phyloP scores from a whole-genome alignment of 2,113 vertebrate species.

The Bujurquina vittata region DNA sequence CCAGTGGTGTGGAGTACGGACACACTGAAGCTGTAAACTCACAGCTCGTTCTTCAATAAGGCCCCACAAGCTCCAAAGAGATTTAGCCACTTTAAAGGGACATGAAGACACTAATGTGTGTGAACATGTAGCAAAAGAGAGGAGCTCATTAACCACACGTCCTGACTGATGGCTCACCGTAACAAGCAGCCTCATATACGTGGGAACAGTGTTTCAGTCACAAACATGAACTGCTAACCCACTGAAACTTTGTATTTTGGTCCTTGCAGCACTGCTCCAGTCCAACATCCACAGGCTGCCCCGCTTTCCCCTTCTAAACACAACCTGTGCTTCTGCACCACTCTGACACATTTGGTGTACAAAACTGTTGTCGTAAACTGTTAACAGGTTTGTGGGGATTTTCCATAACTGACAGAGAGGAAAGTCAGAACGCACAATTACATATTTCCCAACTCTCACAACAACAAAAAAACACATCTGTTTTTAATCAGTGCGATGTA shows the following conservation, averaged over 20 bases:
- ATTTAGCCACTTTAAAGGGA: too few relatives aligned
- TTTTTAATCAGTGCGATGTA: neutral
- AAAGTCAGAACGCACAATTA: rapidly evolving
- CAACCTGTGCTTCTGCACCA: too few relatives aligned
- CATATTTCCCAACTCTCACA: neutral
- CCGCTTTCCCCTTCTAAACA: too few relatives aligned
- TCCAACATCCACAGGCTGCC: neutral
- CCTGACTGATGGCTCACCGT: too few relatives aligned
- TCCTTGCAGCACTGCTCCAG: neutral
- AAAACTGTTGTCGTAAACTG: neutral
- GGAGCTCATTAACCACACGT: too few relatives aligned
- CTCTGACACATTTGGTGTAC: neutral
- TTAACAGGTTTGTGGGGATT: neutral
- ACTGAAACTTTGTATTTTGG: too few relatives aligned
- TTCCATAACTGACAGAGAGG: neutral
- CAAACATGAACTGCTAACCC: neutral
- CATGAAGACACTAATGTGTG: too few relatives aligned
- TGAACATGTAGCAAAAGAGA: too few relatives aligned
- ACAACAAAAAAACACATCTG: neutral
- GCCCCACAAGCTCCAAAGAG: too few relatives aligned
- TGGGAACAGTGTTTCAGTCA: neutral
- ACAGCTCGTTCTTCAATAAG: too few relatives aligned
- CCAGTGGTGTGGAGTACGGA: too few relatives aligned
- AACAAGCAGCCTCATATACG: neutral
- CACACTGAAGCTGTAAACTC: too few relatives aligned